Evolutionary conservation across 1,140 invertebrate species (phyloP).

Genomic region (Mylabris phalerata): DNA sequence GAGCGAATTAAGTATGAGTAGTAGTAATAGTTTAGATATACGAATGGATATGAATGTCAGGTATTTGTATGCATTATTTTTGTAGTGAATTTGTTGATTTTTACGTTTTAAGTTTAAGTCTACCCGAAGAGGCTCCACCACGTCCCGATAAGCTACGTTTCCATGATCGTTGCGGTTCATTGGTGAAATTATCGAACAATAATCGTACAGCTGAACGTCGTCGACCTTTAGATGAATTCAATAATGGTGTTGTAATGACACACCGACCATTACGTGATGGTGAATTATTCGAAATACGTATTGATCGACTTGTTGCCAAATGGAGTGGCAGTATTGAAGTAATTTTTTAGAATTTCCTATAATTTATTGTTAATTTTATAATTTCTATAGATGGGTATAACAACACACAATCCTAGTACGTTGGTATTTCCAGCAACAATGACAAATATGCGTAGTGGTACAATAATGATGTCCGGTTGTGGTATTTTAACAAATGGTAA

Average conservation of each 20-base stretch:
- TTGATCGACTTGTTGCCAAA: conserved; percentile 85
- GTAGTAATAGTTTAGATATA: conserved; percentile 41
- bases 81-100: background rate
- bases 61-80: conserved; percentile 14
- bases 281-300: conserved; percentile 89
- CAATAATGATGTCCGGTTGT: conserved; percentile 96
- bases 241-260: conserved; percentile 89
- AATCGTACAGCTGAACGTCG: conserved; percentile 79
- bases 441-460: conserved; percentile 93
- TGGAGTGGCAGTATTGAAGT: conserved; percentile 89
- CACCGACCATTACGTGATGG: conserved; percentile 78
- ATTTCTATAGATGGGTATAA: conserved; percentile 70
- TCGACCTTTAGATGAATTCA: conserved; percentile 87
- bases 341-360: background rate
- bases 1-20: conserved; percentile 41
- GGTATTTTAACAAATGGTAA: conserved; percentile 92
- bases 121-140: conserved; percentile 33
- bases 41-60: conserved; percentile 42
- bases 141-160: conserved; percentile 66
- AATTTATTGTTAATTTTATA: background rate
- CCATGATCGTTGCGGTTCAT: conserved; percentile 78
- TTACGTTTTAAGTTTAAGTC: conserved; percentile 26
- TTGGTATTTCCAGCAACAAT: conserved; percentile 93
- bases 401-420: conserved; percentile 82
- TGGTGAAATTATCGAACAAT: conserved; percentile 81